These are phyloP conservation scores for Cyanistes caeruleus DNA, from an alignment of 2,113 vertebrate genomes.

Conservation along the genomic window DNA sequence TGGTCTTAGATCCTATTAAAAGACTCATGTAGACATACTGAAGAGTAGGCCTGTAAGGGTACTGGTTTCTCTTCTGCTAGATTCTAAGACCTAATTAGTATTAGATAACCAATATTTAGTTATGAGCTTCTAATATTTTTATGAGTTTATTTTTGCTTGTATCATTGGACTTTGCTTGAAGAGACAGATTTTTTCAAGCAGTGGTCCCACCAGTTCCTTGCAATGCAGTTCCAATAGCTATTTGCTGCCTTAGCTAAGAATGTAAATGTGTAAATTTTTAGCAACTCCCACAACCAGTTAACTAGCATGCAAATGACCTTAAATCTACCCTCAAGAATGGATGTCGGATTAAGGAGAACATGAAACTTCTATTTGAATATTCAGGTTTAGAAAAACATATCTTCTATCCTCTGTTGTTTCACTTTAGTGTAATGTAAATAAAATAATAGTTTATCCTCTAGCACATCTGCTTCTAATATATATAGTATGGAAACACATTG, in stretches of 20 bases:
- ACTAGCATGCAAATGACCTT: not conserved
- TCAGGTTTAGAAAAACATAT: not conserved
- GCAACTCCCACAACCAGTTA: not conserved
- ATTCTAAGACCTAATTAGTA: not conserved
- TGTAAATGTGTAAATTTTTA: not conserved
- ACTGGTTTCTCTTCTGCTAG: not conserved
- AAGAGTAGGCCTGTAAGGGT: not conserved
- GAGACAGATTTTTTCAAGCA: not conserved
- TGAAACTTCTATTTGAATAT: not conserved
- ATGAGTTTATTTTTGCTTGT: not conserved
- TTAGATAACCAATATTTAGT: not conserved
- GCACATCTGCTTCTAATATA: not conserved
- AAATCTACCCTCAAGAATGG: not conserved
- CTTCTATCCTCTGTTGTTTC: not conserved
- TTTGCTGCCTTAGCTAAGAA: not conserved
- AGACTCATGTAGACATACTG: not conserved
- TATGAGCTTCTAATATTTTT: not conserved
- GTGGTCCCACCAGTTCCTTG: not conserved
- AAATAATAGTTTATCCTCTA: not conserved
- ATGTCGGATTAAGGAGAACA: not conserved
- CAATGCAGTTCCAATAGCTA: not conserved
- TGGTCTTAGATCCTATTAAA: not conserved
- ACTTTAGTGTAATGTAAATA: not conserved
- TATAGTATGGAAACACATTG: accelerated
- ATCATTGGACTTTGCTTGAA: not conserved